Conservation (phyloP, 2,888 invertebrate species). For the Eupsilia transversa region DNA sequence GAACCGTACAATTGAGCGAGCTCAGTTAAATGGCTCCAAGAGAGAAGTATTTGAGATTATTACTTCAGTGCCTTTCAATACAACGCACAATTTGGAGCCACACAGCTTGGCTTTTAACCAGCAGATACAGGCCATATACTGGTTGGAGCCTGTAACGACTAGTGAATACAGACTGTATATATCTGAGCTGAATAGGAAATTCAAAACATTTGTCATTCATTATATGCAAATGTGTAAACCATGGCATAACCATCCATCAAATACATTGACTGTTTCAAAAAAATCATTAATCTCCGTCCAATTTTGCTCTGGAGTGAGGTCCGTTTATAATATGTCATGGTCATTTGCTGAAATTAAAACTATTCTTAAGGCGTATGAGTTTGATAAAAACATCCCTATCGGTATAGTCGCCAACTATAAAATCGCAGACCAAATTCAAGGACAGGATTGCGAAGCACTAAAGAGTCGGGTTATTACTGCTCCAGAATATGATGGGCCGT, state of each 20-base stretch:
- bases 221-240: no score
- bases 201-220: fast-evolving
- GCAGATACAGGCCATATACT: background rate
- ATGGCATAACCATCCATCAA: background rate
- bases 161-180: background rate
- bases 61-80: background rate
- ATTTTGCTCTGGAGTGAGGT: no score
- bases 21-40: slow-evolving; percentile 80
- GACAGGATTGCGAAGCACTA: slow-evolving; percentile 2
- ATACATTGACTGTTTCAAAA: background rate
- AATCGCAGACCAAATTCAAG: background rate
- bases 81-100: background rate
- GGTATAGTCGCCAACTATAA: background rate
- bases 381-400: no score
- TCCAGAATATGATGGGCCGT: background rate
- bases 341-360: no score
- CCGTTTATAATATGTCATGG: no score
- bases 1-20: slow-evolving; percentile 93
- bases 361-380: no score
- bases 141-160: background rate
- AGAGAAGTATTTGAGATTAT: slow-evolving; percentile 63
- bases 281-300: background rate
- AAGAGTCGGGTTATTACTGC: background rate
- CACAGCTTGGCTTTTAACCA: slow-evolving; percentile 1
- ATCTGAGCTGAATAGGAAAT: background rate